Evolutionary conservation across 1,140 invertebrate genomes (phyloP).

Genomic region (Drosophila hydei): DNA sequence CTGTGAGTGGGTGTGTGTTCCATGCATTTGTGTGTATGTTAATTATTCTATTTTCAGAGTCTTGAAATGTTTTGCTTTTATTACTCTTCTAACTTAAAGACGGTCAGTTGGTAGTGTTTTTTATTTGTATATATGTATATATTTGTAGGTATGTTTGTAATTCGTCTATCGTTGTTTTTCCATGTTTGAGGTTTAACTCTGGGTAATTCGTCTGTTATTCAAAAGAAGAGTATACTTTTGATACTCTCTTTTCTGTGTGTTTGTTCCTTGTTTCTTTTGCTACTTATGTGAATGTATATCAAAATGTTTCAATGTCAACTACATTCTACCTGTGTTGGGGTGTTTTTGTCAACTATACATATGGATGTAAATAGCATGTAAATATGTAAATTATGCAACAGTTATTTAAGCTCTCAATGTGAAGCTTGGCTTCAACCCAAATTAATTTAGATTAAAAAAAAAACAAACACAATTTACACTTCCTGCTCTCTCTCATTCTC

Average conservation of each 20-base stretch:
- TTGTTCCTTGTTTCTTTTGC: slow-evolving; percentile 49
- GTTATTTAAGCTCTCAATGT: slow-evolving; percentile 65
- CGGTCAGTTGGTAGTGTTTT: slow-evolving; percentile 57
- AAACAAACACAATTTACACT: slow-evolving; percentile 41
- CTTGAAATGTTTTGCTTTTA: slow-evolving; percentile 21
- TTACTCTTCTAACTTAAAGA: slow-evolving; percentile 24
- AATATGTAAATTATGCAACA: slow-evolving; percentile 53
- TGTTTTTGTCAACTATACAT: slow-evolving; percentile 36
- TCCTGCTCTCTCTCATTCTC: not conserved
- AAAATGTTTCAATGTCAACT: slow-evolving; percentile 35
- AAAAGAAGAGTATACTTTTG: not conserved
- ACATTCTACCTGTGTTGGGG: slow-evolving; percentile 8
- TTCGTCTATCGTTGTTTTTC: slow-evolving; percentile 69
- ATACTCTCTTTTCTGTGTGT: not conserved
- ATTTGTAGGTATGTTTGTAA: slow-evolving; percentile 22
- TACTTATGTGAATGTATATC: slow-evolving; percentile 65
- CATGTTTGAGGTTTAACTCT: slow-evolving; percentile 33
- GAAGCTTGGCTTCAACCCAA: slow-evolving; percentile 71
- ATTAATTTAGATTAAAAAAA: slow-evolving; percentile 59
- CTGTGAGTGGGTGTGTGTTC: slow-evolving; percentile 15
- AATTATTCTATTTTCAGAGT: slow-evolving; percentile 13
- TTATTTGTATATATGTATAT: slow-evolving; percentile 30
- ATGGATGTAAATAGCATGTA: slow-evolving; percentile 28
- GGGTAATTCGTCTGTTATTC: slow-evolving; percentile 30
- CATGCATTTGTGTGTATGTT: slow-evolving; percentile 11